A percentile compares a stretch with the other conserved stretches of the same genome.
Conservation (phyloP, 2,113 vertebrate species). For the Oreocharis arfaki region DNA sequence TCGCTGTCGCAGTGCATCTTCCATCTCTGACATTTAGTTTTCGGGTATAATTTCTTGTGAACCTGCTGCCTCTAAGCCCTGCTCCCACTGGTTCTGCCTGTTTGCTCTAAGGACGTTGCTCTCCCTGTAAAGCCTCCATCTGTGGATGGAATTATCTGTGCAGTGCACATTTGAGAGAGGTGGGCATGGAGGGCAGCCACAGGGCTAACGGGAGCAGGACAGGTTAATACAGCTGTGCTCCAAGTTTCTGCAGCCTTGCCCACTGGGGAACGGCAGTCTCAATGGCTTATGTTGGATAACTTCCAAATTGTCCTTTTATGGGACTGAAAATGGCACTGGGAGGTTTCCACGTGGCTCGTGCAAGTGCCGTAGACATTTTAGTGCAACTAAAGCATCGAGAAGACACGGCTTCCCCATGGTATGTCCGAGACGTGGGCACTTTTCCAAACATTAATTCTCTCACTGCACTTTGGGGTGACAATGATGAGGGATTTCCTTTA, state of each 20-base stretch:
- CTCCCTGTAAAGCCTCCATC: background rate
- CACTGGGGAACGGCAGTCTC: background rate
- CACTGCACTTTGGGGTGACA: background rate
- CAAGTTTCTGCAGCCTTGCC: background rate
- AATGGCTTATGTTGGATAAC: background rate
- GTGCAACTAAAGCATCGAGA: background rate
- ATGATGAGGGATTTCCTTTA: background rate
- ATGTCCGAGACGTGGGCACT: background rate
- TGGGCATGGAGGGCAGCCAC: background rate
- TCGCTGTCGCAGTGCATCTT: background rate
- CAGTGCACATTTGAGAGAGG: background rate
- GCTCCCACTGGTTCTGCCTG: background rate
- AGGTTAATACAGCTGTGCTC: background rate
- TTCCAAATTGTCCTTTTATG: background rate
- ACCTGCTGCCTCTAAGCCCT: background rate
- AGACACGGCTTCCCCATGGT: background rate
- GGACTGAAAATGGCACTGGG: background rate
- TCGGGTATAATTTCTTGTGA: background rate
- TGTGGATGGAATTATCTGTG: background rate
- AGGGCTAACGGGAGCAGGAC: background rate
- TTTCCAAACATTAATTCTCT: background rate
- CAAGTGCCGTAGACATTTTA: background rate
- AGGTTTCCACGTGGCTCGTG: background rate
- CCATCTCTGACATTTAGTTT: background rate
- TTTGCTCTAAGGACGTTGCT: background rate